A percentile compares a stretch with the other conserved stretches of the same genome.
These are phyloP conservation scores for Graptemys geographica DNA, from an alignment of 2,797 vertebrate species.

Conservation along the genomic window DNA sequence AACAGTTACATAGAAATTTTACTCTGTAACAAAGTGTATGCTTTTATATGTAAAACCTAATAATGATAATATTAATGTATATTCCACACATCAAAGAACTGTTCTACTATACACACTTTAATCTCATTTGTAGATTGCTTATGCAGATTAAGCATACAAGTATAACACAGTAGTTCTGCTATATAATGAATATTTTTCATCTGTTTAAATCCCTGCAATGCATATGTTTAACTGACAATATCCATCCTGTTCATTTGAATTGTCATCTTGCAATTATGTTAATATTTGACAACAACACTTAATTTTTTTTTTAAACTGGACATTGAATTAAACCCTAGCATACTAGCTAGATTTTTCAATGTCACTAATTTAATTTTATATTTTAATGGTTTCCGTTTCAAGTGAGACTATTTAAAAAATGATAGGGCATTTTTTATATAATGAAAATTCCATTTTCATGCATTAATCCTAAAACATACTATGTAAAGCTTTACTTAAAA, in stretches of 20 bases:
- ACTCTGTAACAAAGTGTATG: background rate
- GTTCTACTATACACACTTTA: background rate
- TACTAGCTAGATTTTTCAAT: conserved; percentile 19
- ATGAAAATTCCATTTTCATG: conserved; percentile 6
- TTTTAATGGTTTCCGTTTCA: conserved; percentile 36
- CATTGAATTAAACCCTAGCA: background rate
- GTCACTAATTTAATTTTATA: conserved; percentile 46
- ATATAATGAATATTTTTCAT: background rate
- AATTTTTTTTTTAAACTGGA: background rate
- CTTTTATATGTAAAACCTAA: background rate
- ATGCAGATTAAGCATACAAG: background rate
- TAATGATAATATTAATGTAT: background rate
- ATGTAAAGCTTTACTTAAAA: background rate
- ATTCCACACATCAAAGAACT: background rate
- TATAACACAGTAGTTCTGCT: background rate
- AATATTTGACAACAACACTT: background rate
- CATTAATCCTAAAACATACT: conserved; percentile 1
- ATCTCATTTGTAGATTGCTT: background rate
- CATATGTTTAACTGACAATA: conserved; percentile 4
- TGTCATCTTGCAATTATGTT: background rate
- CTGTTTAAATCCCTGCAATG: background rate
- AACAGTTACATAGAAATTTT: background rate
- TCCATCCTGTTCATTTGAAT: background rate
- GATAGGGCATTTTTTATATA: background rate
- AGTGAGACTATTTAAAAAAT: conserved; percentile 48